Evolutionary conservation across 2,888 invertebrate species (phyloP), one percentile per base, ranked within the genome.

Genomic region (Matsumyia berberina): DNA sequence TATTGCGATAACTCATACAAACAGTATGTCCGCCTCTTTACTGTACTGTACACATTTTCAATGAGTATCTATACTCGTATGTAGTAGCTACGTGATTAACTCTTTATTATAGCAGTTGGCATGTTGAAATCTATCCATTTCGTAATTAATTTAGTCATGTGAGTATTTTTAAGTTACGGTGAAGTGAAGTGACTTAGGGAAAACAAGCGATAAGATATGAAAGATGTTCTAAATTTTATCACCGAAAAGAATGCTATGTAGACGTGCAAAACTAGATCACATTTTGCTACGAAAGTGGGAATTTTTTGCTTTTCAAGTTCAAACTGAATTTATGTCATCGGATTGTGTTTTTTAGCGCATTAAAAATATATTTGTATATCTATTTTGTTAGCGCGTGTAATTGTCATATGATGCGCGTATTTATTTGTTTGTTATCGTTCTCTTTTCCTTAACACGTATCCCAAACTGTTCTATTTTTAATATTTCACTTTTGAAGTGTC

Each of bases 151-250:
- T 67, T 69, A n/a, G 39, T 76, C 80, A 81, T 80, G 67, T 76
- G 76, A 81, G 55, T 15, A 46, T 53, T 70, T 62, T 17, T 29
- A 29, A 42, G 12, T 72, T 57, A 51, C 49, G 39, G 39, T 42
- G 17, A 35, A 35, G 58, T 51, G n/a, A n/a, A n/a, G n/a, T 24
- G 31, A 33, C 66, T 53, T 33, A 39, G 31, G 12, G 37, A 74
- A 58, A 33, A 24, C n/a, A 62, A 58, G 35, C 31, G 76, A 81
- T 81, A 69, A 80, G 74, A 80, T 80, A 74, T 51, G 15, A 8
- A 66, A 12, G 8, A 19, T 60, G 7, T 15, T 29, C 12, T 15
- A 15, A 15, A 57, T 37, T 19, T 37, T 39, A 5, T 15, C 12
- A 42, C 42, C 8, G 15, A 29, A 42, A 42, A 6, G 19, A 12